Percentiles rank a stretch among this genome's conserved stretches.
These are phyloP conservation scores for Malurus cyaneus DNA, from an alignment of 2,113 vertebrate genomes.

Conservation along the genomic window DNA sequence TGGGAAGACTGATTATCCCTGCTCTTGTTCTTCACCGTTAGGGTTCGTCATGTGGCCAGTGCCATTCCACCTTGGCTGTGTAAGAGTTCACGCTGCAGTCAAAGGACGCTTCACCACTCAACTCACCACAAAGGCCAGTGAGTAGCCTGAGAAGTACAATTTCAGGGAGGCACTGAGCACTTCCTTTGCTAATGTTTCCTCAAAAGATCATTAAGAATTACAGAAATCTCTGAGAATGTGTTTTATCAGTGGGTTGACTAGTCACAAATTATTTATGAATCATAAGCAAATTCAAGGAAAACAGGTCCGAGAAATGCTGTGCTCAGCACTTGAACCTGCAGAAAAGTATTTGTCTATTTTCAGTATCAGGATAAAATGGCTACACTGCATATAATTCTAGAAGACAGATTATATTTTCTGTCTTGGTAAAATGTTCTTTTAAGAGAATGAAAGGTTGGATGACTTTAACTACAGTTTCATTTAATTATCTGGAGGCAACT, in stretches of 20 bases:
- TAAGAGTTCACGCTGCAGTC: background rate
- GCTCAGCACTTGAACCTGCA: background rate
- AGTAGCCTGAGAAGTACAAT: background rate
- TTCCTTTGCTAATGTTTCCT: background rate
- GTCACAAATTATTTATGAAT: background rate
- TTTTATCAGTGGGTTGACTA: background rate
- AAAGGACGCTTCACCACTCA: background rate
- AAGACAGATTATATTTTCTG: background rate
- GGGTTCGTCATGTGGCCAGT: fast-evolving
- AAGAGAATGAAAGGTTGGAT: background rate
- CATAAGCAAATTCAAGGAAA: background rate
- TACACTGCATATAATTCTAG: background rate
- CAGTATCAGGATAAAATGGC: background rate
- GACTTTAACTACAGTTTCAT: background rate
- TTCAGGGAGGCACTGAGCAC: background rate
- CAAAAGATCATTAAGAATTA: background rate
- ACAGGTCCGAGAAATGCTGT: background rate
- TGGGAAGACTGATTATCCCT: background rate
- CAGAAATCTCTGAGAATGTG: background rate
- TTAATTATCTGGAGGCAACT: background rate
- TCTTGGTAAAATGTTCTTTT: background rate
- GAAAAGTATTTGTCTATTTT: background rate
- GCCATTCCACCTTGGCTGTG: background rate
- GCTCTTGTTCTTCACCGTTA: background rate
- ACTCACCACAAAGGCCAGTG: background rate